A percentile compares a stretch with the other conserved stretches of the same genome.
phyloP scores from a whole-genome alignment of 1,140 invertebrate genomes.

The Pseudomyrmex flavicornis region DNA sequence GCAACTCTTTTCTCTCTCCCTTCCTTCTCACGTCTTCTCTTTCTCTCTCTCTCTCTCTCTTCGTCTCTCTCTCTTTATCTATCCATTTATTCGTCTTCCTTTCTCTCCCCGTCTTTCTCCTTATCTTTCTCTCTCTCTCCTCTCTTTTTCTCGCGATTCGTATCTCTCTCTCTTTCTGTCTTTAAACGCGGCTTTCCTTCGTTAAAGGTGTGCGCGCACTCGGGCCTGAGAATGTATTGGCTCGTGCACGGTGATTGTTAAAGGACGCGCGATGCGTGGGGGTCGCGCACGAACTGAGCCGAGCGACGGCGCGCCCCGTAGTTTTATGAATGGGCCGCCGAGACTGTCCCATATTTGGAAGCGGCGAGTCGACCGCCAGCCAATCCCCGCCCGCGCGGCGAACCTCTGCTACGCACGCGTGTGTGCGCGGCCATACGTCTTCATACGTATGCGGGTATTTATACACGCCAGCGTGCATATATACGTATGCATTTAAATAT shows the following conservation, averaged over 20 bases:
- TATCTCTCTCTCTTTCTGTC: neutral
- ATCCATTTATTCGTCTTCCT: neutral
- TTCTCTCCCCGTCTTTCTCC: conserved; percentile 22
- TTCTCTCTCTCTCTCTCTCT: conserved; percentile 21
- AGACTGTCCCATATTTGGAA: conserved; percentile 87
- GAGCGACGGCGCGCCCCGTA: conserved; percentile 84
- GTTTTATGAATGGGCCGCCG: conserved; percentile 89
- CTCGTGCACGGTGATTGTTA: conserved; percentile 71
- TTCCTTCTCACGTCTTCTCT: conserved; percentile 25
- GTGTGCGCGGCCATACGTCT: conserved; percentile 63
- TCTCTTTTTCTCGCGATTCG: neutral
- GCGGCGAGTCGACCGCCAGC: conserved; percentile 83
- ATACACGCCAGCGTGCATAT: conserved; percentile 30
- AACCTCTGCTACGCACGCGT: conserved; percentile 81
- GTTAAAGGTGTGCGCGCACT: conserved; percentile 36
- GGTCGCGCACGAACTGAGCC: conserved; percentile 85
- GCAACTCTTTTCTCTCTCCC: conserved; percentile 56
- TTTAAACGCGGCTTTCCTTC: conserved; percentile 29
- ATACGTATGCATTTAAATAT: neutral
- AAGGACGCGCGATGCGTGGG: conserved; percentile 84
- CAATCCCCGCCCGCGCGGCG: conserved; percentile 82
- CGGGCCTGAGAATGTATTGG: conserved; percentile 63
- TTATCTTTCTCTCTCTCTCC: neutral
- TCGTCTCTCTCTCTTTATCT: neutral
- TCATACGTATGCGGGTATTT: conserved; percentile 60